A percentile compares a stretch with the other conserved stretches of the same genome.
phyloP scores from a whole-genome alignment of 2,113 vertebrate genomes.

The Mionectes macconnelli region DNA sequence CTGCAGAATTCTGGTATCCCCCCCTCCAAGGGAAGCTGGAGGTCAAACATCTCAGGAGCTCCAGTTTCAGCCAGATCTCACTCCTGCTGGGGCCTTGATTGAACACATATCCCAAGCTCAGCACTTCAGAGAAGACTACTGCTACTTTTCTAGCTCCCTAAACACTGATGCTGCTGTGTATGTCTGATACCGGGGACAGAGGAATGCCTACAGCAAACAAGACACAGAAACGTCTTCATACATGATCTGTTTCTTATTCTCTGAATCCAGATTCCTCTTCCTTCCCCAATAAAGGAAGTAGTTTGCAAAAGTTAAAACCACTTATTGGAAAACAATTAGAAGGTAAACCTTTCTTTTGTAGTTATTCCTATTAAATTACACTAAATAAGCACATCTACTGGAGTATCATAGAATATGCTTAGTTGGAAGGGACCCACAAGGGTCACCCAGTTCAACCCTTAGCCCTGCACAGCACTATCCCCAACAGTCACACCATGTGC shows the following conservation, averaged over 20 bases:
- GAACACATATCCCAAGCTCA: rapidly evolving
- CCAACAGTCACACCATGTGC: too few relatives aligned
- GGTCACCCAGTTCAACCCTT: background rate
- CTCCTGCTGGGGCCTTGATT: rapidly evolving
- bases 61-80: background rate
- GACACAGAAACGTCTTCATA: background rate
- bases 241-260: background rate
- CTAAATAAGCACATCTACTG: background rate
- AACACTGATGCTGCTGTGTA: background rate
- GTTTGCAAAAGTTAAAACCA: background rate
- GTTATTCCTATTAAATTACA: background rate
- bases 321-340: background rate
- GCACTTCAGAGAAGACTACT: background rate
- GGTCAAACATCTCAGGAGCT: background rate
- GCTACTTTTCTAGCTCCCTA: background rate
- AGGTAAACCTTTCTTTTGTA: background rate
- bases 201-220: background rate
- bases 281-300: background rate
- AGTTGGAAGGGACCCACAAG: background rate
- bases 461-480: background rate
- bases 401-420: background rate
- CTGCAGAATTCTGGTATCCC: background rate
- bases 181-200: background rate
- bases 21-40: background rate
- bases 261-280: background rate